Base-by-base conservation (phyloP, 2,888 invertebrate species). In the Sacculina carcini region DNA sequence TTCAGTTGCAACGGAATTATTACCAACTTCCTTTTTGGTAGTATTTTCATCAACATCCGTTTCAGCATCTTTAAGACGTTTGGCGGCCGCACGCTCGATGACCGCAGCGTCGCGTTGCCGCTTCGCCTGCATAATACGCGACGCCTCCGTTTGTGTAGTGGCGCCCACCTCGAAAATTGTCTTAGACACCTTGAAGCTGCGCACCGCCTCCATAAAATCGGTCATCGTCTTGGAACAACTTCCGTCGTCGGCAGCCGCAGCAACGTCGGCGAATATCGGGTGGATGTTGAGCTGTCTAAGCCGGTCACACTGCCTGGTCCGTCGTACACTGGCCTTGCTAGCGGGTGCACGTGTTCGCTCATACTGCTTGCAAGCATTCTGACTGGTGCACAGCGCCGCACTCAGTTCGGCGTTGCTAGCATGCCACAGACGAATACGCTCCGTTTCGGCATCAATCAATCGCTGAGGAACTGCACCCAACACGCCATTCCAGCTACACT, bases 151-250 rank as follows among this genome's bases (percentile, higher is more conserved):
- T 62, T 85, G 76, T 59, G 77, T 73, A 62, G 79, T 82, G 1
- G 79, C 74, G 42, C 82, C 80, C 48, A 94, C 72, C 69, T 96
- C 96, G 66, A 96, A 84, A 60, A 96, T 81, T 0, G 92, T 96
- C 86, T 87, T 67, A 36, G 70, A 67, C 57, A 54, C 21, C 38
- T 50, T 32, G 23, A 44, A 38, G 31, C 29, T 14, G 3, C 38
- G 19, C 19, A 29, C 28, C 23, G 16, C 50, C 12, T 26, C 39
- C 3, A 40, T 9, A 5, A 50, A 12, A 39, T 5, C 16, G 14
- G 50, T n/a, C 12, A 29, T n/a, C 5, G 10, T 10, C 12, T 36
- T 12, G 9, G 19, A 34, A 40, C 21, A 53, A n/a, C n/a, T n/a
- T n/a, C n/a, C 16, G 16, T 26, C 44, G 10, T 32, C 44, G 12